Base-by-base conservation (phyloP, 2,888 invertebrate genomes). In the Cheilosia variabilis region DNA sequence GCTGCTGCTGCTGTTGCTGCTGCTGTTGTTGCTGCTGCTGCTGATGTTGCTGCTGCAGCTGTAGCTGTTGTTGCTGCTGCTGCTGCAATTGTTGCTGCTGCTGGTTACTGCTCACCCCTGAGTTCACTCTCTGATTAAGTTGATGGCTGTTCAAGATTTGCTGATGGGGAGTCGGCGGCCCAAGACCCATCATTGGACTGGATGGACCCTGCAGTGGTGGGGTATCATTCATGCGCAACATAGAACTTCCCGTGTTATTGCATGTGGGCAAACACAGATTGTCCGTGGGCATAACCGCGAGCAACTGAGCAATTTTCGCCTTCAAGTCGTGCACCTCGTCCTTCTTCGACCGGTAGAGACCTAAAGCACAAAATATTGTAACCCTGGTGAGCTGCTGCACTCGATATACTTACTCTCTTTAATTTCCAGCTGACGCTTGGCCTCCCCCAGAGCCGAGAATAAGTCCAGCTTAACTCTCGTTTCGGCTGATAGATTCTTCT, bases 401-500 rank as follows among this genome's bases (percentile, higher is more conserved):
- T 17, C n/a, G 13, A 15, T 1, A 47, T 71, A 93, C 94, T 93
- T 92, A 97, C 97, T 95, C 89, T 97, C 97, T 93, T 96, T 95
- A 91, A 97, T 96, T 93, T 96, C 96, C 90, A 98, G 94, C 92
- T 97, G 96, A 73, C 98, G 94, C 92, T 98, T 98, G 88, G 97
- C 98, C 92, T 98, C 98, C 45, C 98, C 98, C 68, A 99, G 95
- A 88, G 99, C 99, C 88, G 98, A 97, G 93, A 99, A 98, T 90
- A 99, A 95, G 93, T 99, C 99, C 90, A 99, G 95, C 93, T 99
- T 99, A 93, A 99, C 96, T 90, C 98, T 95, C 88, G 98, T 99
- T 94, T 99, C 99, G 60, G 98, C 97, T 87, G 97, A 98, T 88
- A 99, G 94, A 90, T 97, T 97, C 91, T 96, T 96, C 93, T 99